Evolutionary conservation across 2,797 vertebrate species (phyloP), one percentile per base, ranked within the genome.

Genomic region (Microctenopoma stevenorrisi): DNA sequence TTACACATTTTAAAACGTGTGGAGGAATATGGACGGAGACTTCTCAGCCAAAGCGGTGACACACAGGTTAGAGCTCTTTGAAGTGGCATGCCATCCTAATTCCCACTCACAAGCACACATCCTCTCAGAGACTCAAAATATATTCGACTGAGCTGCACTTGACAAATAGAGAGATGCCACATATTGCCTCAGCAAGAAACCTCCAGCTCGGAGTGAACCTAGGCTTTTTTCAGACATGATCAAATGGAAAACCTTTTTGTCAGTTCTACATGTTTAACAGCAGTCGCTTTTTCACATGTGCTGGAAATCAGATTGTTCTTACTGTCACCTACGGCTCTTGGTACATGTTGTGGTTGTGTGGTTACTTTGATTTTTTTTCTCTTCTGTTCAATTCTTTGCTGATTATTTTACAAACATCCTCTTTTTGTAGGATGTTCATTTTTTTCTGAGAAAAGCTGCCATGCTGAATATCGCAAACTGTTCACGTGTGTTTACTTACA

Each of bases 71-170:
- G 3, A 22, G 10, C 72, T 79, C 76, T 88, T 88, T 89, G 78
- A 87, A 85, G 81, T 88, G 79, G 66, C 64, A 15, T 64, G 25
- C 22, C 60, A 59, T 58, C 59, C 61, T 65, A 4, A 16, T 68
- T 73, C 33, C 62, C 42, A n/a, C 37, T 40, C 38, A 70, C 11
- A 49, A 59, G 7, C 11, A 37, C 58, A 59, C 68, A 72, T 53
- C 64, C 61, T 72, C 58, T 40, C 26, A 30, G 12, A 62, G 10
- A 13, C 3, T 15, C 16, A 22, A 9, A 28, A 28, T 1, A 0
- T 8, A 12, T 40, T 11, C 5, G 13, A 37, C 0, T 38, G 38
- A 75, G 62, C 53, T 67, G 26, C 10, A 5, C 9, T 15, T 73
- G 64, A 48, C 47, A 16, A 9, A 25, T 2, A 47, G 7, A 38